Evolutionary conservation across 2,888 invertebrate species (phyloP).

Genomic region (Hybos culiciformis): DNA sequence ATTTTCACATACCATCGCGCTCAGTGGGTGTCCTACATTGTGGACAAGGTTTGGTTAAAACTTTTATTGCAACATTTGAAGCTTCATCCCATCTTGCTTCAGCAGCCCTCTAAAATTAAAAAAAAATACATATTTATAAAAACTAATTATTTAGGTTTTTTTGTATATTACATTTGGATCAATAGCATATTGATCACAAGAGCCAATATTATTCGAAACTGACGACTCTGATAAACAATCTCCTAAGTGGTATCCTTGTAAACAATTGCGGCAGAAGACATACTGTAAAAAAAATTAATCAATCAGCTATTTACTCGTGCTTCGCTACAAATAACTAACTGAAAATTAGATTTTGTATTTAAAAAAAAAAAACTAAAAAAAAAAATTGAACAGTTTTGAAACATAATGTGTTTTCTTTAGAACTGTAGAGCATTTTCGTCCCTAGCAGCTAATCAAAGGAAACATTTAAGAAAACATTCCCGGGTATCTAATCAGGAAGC

Average conservation of each 20-base stretch:
- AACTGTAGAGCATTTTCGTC: no score
- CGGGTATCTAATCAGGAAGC: no score
- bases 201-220: constrained; percentile 22
- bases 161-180: constrained; percentile 39
- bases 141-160: not conserved
- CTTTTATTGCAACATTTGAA: constrained; percentile 55
- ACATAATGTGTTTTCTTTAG: no score
- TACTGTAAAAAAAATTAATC: constrained; percentile 40
- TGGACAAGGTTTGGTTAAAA: constrained; percentile 71
- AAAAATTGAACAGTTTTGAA: not conserved
- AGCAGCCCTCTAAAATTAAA: constrained; percentile 31
- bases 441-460: no score
- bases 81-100: constrained; percentile 66
- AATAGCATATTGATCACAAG: constrained; percentile 44
- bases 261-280: constrained; percentile 64
- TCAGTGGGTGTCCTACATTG: constrained; percentile 73
- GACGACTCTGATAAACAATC: constrained; percentile 42
- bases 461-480: no score
- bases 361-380: not conserved
- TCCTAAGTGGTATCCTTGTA: constrained; percentile 63
- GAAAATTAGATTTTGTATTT: not conserved
- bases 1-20: constrained; percentile 45
- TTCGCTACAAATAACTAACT: no score
- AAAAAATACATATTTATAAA: not conserved
- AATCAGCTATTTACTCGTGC: no score